Evolutionary conservation across 1,140 invertebrate species (phyloP).

Genomic region (Drosophila baimaii): DNA sequence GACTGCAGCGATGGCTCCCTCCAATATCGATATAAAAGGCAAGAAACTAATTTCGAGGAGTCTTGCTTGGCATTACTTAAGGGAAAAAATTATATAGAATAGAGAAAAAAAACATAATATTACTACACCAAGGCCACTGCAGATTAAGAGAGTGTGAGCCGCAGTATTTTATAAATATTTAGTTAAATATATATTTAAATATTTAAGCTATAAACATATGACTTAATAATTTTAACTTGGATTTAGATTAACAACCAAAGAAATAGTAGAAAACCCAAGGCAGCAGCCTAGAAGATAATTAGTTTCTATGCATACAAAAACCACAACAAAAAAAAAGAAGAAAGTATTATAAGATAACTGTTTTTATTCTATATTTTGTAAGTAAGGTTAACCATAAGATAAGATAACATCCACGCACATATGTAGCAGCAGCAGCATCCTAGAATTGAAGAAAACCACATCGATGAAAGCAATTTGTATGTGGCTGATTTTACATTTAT

Average conservation of each 20-base stretch:
- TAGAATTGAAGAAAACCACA: slow-evolving; percentile 13
- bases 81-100: background rate
- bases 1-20: too few species aligned
- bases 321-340: background rate
- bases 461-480: slow-evolving; percentile 44
- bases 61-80: background rate
- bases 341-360: slow-evolving; percentile 49
- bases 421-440: background rate
- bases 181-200: slow-evolving; percentile 2
- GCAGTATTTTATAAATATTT: slow-evolving; percentile 26
- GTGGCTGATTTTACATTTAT: slow-evolving; percentile 46
- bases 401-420: background rate
- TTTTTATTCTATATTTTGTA: slow-evolving; percentile 7
- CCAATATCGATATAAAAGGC: too few species aligned
- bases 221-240: background rate
- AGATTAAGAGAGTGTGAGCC: background rate
- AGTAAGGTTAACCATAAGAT: slow-evolving; percentile 26
- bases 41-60: too few species aligned
- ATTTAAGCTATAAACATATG: background rate
- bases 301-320: background rate
- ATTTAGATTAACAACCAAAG: background rate
- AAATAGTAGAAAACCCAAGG: background rate
- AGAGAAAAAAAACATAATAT: background rate
- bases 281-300: background rate
- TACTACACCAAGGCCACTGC: background rate